Conservation (phyloP, 2,888 invertebrate genomes). For the Seira ritae region DNA sequence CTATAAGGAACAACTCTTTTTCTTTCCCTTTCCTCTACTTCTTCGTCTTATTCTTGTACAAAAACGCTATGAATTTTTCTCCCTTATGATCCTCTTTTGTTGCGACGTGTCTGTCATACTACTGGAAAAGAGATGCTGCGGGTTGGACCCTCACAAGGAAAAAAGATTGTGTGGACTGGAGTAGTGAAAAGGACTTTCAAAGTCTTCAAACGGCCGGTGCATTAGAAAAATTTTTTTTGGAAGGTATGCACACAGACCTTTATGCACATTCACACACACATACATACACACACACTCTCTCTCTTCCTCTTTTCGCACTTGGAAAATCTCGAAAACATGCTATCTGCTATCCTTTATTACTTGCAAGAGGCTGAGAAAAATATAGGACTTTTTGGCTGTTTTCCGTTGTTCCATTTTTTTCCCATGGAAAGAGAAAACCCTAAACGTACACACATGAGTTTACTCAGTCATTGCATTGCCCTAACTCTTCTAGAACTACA, state of each 20-base stretch:
- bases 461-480: neutral
- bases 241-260: neutral
- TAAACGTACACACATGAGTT: neutral
- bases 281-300: neutral
- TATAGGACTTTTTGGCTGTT: neutral
- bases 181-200: neutral
- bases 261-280: neutral
- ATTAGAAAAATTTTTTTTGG: neutral
- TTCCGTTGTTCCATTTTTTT: conserved; percentile 11
- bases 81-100: neutral
- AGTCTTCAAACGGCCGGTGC: neutral
- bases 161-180: neutral
- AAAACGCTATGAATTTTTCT: neutral
- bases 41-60: neutral
- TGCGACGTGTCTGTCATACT: neutral
- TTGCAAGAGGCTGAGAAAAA: neutral
- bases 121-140: neutral
- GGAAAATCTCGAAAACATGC: neutral
- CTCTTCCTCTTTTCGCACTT: too few relatives aligned
- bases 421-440: neutral
- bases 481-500: too few relatives aligned
- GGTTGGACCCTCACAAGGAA: neutral
- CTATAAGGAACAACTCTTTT: conserved; percentile 3
- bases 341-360: neutral
- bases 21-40: too few relatives aligned